Percentiles rank a stretch among this genome's conserved stretches.
These are phyloP conservation scores for Sciurus vulgaris DNA, from an alignment of 2,797 vertebrate genomes.

Conservation along the genomic window DNA sequence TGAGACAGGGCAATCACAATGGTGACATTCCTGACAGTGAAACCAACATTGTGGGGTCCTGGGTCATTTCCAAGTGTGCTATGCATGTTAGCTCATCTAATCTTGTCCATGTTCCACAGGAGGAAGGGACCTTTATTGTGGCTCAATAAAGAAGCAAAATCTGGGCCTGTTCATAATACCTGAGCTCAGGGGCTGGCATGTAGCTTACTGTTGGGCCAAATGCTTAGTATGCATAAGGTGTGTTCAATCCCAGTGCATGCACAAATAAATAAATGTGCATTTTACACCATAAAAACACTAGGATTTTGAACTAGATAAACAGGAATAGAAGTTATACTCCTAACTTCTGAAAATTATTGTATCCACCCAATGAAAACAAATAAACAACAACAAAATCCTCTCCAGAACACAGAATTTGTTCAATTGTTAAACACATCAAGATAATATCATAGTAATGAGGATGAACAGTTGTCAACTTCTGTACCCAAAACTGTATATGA, in stretches of 20 bases:
- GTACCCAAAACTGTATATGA: too few relatives aligned
- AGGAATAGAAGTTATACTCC: not conserved
- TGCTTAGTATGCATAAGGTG: too few relatives aligned
- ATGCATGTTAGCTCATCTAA: not conserved
- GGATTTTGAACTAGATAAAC: not conserved
- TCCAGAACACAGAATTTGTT: not conserved
- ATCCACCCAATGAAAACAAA: too few relatives aligned
- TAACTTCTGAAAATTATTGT: not conserved
- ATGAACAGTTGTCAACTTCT: not conserved
- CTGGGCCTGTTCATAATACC: too few relatives aligned
- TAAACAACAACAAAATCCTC: not conserved
- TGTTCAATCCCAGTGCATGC: too few relatives aligned
- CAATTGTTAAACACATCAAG: not conserved
- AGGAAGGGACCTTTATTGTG: not conserved
- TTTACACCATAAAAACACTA: not conserved
- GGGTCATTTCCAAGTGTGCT: too few relatives aligned
- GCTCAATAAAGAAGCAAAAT: not conserved
- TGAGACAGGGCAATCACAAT: not conserved
- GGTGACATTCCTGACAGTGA: not conserved
- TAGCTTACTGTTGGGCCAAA: too few relatives aligned
- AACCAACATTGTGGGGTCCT: not conserved
- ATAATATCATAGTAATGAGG: not conserved
- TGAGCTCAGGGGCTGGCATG: too few relatives aligned
- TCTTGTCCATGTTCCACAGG: not conserved
- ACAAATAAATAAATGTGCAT: not conserved